Conservation (phyloP, 2,888 invertebrate species). For the Malachius bipustulatus region DNA sequence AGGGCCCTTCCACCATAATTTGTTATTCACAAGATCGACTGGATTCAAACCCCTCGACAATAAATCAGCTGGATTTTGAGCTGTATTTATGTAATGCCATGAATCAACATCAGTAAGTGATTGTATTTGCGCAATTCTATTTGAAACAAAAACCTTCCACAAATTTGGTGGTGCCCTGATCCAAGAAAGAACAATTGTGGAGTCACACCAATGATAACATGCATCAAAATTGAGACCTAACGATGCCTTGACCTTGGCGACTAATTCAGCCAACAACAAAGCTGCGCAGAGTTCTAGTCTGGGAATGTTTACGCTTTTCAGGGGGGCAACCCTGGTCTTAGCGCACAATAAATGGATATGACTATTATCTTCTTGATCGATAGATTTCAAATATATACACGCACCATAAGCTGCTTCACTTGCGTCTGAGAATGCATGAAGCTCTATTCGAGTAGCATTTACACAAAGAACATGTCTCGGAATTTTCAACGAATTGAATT, state of each 20-base stretch:
- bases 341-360: constrained; percentile 8
- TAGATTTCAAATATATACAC: constrained; percentile 16
- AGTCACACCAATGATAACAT: too few relatives aligned
- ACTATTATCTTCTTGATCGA: not conserved
- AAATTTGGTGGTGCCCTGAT: too few relatives aligned
- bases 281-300: constrained; percentile 16
- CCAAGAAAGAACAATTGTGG: too few relatives aligned
- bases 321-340: constrained; percentile 13
- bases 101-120: too few relatives aligned
- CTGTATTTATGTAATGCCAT: too few relatives aligned
- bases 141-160: too few relatives aligned
- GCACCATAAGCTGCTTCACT: constrained; percentile 21
- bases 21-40: too few relatives aligned
- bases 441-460: constrained; percentile 5
- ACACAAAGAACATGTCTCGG: constrained; percentile 19
- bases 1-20: too few relatives aligned
- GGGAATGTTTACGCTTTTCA: constrained; percentile 10
- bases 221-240: too few relatives aligned
- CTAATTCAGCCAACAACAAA: constrained; percentile 12
- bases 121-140: too few relatives aligned
- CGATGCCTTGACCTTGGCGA: constrained; percentile 4
- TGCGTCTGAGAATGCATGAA: constrained; percentile 22
- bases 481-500: constrained; percentile 14
- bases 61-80: too few relatives aligned
- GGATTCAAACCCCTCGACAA: too few relatives aligned